phyloP scores from a whole-genome alignment of 2,888 invertebrate genomes.

The Pollenia amentaria region DNA sequence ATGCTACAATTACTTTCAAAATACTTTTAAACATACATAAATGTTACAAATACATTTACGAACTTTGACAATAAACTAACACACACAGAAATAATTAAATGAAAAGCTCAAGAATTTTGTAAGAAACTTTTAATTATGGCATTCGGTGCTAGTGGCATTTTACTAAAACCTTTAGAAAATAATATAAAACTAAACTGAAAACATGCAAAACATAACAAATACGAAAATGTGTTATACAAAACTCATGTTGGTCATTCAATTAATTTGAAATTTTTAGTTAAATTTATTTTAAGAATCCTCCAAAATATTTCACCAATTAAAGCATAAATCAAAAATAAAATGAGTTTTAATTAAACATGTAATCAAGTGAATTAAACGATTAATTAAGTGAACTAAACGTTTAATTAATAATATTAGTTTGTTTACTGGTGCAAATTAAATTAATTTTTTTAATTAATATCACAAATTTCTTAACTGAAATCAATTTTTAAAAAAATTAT shows the following conservation, averaged over 20 bases:
- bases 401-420: too few relatives aligned
- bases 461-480: too few relatives aligned
- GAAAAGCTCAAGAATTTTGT: slow-evolving; percentile 4
- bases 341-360: too few relatives aligned
- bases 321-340: too few relatives aligned
- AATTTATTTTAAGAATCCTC: background rate
- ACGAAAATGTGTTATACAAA: background rate
- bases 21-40: background rate
- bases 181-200: background rate
- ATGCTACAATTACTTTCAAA: slow-evolving; percentile 21
- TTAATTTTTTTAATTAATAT: too few relatives aligned
- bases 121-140: slow-evolving; percentile 47
- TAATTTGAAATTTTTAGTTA: background rate
- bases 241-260: slow-evolving; percentile 30
- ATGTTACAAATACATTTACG: background rate
- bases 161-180: background rate
- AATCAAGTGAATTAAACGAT: too few relatives aligned
- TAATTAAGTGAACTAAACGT: too few relatives aligned
- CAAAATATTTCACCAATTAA: too few relatives aligned
- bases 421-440: too few relatives aligned
- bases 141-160: slow-evolving; percentile 38
- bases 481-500: too few relatives aligned
- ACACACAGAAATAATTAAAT: background rate
- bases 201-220: background rate
- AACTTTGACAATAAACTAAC: background rate